Base-by-base conservation (phyloP, 2,888 invertebrate species). In the Caenorhabditis afra region DNA sequence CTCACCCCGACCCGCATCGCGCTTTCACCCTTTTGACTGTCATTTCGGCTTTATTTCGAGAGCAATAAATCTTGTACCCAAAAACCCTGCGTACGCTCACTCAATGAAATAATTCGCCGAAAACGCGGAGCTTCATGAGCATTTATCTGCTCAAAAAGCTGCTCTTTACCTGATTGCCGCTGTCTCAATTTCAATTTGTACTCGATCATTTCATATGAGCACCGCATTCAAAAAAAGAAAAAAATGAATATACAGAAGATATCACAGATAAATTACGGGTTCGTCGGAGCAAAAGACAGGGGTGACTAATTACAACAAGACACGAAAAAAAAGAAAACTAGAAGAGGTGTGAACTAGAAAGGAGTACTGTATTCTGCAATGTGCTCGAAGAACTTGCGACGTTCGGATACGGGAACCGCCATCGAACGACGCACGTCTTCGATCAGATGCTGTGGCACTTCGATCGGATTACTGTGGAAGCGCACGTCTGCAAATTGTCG, bases 301-400 rank as follows among this genome's bases (percentile, higher is more conserved):
- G 50, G 41, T 44, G 68, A 68, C 68, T 59, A n/a, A n/a, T n/a
- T n/a, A 68, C 68, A 59, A 68, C 57, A 58, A 68, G 7, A 55
- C 47, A 61, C 61, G 20, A 41, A 44, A 14, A 29, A 23, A 29
- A 29, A 62, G 20, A 18, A 22, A 23, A 47, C 20, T 35, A 62
- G 29, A 44, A 35, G 29, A 18, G 22, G 4, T 18, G 5, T 18
- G 5, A 37, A 35, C 73, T 82, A 88, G 52, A 88, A 88, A 0
- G 87, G 85, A 20, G 85, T 86, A 78, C 83, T 84, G 79, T 87
- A 88, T 66, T 87, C 88, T 58, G 87, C 87, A 58, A 88, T 87
- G 61, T 86, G 86, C 68, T 89, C 89, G 81, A 89, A 89, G 79
- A 89, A 88, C 73, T 89, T 89, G 12, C 88, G 81, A n/a, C 89